These are phyloP conservation scores for Zingel zingel DNA, from an alignment of 2,113 vertebrate genomes.

Conservation along the genomic window DNA sequence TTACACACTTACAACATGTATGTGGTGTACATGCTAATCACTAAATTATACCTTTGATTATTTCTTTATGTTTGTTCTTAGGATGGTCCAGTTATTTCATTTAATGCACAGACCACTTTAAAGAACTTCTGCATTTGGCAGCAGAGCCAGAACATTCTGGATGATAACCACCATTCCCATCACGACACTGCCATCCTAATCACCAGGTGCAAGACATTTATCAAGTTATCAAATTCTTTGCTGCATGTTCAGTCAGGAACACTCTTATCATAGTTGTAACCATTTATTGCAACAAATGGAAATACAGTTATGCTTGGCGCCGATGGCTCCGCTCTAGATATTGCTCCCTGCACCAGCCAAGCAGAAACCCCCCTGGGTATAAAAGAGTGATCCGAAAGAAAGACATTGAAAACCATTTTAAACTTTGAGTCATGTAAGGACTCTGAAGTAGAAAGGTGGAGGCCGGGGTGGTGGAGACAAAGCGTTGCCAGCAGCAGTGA, in stretches of 20 bases:
- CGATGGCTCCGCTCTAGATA: too few relatives aligned
- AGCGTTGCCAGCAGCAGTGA: too few relatives aligned
- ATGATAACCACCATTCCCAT: slow-evolving; percentile 91
- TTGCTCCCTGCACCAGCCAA: too few relatives aligned
- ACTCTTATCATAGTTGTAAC: too few relatives aligned
- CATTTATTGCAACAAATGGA: too few relatives aligned
- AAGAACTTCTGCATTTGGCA: slow-evolving; percentile 99
- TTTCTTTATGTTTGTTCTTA: slow-evolving; percentile 64
- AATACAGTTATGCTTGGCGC: too few relatives aligned
- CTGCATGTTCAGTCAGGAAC: not conserved
- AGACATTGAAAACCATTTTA: too few relatives aligned
- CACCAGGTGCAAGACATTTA: slow-evolving; percentile 88
- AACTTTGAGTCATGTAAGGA: too few relatives aligned
- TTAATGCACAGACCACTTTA: slow-evolving; percentile 96
- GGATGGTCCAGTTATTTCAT: slow-evolving; percentile 95
- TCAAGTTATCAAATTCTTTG: not conserved
- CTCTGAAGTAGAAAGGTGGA: too few relatives aligned
- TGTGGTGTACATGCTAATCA: not conserved
- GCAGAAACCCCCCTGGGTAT: too few relatives aligned
- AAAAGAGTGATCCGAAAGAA: too few relatives aligned
- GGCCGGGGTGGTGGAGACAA: too few relatives aligned
- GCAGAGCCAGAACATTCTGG: slow-evolving; percentile 90
- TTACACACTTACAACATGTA: not conserved
- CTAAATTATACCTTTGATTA: slow-evolving; percentile 23
- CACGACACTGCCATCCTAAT: slow-evolving; percentile 97